phyloP scores from a whole-genome alignment of 2,888 invertebrate genomes.

The Lycocerus yunnanus region DNA sequence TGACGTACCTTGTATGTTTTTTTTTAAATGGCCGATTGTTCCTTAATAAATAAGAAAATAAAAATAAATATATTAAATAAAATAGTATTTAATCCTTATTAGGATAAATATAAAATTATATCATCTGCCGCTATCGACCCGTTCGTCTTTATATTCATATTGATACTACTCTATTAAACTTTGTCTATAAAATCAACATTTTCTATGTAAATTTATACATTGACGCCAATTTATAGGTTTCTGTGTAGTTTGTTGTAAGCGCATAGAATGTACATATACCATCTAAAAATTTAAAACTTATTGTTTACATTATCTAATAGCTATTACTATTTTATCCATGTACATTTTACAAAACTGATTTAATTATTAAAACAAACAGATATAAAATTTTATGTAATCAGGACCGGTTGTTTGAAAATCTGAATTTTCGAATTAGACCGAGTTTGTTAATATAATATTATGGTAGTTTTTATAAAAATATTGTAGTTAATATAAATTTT shows the following conservation, averaged over 20 bases:
- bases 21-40: no score
- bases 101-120: not conserved
- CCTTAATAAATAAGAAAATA: no score
- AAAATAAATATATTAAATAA: not conserved
- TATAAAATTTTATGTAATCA: no score
- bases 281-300: not conserved
- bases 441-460: no score
- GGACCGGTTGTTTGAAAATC: no score
- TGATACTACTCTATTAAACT: slow-evolving; percentile 8
- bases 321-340: no score
- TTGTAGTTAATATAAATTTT: no score
- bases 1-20: no score
- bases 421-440: no score
- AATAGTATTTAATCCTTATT: not conserved
- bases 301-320: not conserved
- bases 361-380: no score
- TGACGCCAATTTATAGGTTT: slow-evolving; percentile 8
- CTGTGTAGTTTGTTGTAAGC: not conserved
- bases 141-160: not conserved
- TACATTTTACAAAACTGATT: no score
- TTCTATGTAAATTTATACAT: slow-evolving; percentile 10
- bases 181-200: slow-evolving; percentile 8
- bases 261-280: not conserved
- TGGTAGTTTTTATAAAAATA: no score
- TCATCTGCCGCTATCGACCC: not conserved